These are phyloP conservation scores for Chrysotoxum bicinctum DNA, from an alignment of 2,888 invertebrate genomes.

Conservation along the genomic window DNA sequence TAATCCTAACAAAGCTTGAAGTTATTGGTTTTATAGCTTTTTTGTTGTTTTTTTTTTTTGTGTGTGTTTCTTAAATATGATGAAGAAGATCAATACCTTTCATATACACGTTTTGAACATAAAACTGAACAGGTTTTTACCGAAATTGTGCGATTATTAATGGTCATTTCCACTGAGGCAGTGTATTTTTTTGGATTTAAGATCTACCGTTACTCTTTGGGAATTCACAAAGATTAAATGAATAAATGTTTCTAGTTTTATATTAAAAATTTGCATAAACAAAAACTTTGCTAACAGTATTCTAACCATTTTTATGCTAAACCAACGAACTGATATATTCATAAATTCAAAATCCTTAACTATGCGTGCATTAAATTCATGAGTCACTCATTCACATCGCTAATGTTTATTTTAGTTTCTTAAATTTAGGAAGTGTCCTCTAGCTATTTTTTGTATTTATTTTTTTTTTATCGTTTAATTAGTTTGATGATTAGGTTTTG, in stretches of 20 bases:
- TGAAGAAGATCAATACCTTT: background rate
- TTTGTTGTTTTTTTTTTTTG: background rate
- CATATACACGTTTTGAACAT: background rate
- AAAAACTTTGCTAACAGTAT: too few relatives aligned
- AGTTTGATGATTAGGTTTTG: too few relatives aligned
- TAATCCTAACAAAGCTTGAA: background rate
- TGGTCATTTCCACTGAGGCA: background rate
- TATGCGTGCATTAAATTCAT: too few relatives aligned
- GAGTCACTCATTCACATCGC: too few relatives aligned
- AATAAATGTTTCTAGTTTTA: background rate
- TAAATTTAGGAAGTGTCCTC: too few relatives aligned
- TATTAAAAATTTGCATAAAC: too few relatives aligned
- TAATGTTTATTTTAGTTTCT: too few relatives aligned
- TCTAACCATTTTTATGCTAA: too few relatives aligned
- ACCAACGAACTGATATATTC: too few relatives aligned
- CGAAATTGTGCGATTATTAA: background rate
- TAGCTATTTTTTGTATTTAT: too few relatives aligned
- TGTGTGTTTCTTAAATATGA: background rate
- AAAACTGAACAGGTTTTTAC: background rate
- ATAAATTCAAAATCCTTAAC: too few relatives aligned
- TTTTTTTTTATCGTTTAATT: too few relatives aligned
- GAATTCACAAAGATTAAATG: background rate
- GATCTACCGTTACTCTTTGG: background rate
- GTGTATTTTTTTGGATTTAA: background rate
- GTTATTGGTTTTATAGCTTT: background rate